Conservation (phyloP, 1,140 invertebrate genomes). For the Hylaeus volcanicus region DNA sequence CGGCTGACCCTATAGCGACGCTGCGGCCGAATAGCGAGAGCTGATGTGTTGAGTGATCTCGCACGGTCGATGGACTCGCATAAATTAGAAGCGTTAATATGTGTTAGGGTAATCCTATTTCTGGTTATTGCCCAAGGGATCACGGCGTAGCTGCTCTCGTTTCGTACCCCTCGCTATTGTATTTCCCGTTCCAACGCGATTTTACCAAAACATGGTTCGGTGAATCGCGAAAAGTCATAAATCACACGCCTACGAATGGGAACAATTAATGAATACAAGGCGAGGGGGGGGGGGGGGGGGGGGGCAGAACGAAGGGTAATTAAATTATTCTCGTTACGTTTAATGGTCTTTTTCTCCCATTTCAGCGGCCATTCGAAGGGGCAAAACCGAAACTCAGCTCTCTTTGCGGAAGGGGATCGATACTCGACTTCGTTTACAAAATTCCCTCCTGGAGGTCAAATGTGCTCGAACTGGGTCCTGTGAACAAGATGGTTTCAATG, state of each 20-base stretch:
- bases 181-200: conserved; percentile 25
- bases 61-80: conserved; percentile 63
- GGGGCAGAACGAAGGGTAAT: neutral
- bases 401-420: neutral
- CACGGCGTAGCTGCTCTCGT: conserved; percentile 19
- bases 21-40: conserved; percentile 34
- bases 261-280: conserved; percentile 21
- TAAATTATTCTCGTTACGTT: conserved; percentile 9
- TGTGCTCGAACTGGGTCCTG: too few species aligned
- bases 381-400: neutral
- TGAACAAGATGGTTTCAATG: too few species aligned
- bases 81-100: conserved; percentile 74
- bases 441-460: too few species aligned
- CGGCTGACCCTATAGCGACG: conserved; percentile 53
- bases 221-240: conserved; percentile 11
- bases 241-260: neutral
- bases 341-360: neutral
- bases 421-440: neutral
- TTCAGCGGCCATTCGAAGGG: neutral
- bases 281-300: too few species aligned
- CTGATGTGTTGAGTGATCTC: conserved; percentile 55
- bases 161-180: conserved; percentile 18
- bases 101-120: conserved; percentile 64
- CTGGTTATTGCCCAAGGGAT: conserved; percentile 64
- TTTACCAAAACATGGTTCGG: neutral